phyloP scores from a whole-genome alignment of 1,140 invertebrate genomes.

The Batillaria attramentaria region DNA sequence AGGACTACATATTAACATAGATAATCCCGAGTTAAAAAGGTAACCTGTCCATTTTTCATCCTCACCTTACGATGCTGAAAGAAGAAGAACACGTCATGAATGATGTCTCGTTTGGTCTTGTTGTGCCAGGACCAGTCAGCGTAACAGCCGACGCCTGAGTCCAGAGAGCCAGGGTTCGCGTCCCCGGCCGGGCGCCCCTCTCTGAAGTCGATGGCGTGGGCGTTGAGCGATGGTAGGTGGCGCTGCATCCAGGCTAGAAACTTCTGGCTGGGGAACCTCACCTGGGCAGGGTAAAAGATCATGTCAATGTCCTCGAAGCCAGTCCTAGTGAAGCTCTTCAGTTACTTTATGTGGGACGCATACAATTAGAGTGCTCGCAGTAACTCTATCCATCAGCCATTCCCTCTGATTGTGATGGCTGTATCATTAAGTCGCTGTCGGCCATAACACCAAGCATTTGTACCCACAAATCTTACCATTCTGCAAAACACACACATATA shows the following conservation, averaged over 20 bases:
- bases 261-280: conserved; percentile 43
- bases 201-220: conserved; percentile 44
- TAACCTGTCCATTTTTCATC: conserved; percentile 18
- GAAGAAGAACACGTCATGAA: conserved; percentile 48
- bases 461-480: no score
- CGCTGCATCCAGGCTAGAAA: conserved; percentile 49
- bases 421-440: no score
- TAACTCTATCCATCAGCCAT: no score
- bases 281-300: conserved; percentile 3
- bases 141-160: conserved; percentile 6
- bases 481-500: no score
- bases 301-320: not conserved
- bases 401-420: no score
- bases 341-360: no score
- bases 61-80: conserved; percentile 44
- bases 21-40: no score
- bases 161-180: conserved; percentile 10
- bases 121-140: conserved; percentile 41
- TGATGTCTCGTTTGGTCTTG: conserved; percentile 44
- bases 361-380: no score
- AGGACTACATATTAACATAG: no score
- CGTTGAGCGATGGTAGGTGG: conserved; percentile 45
- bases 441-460: no score
- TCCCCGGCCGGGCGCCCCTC: conserved; percentile 34
- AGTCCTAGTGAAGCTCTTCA: not conserved